These are phyloP conservation scores for Dryococelus australis DNA, from an alignment of 2,888 invertebrate genomes.

Conservation along the genomic window DNA sequence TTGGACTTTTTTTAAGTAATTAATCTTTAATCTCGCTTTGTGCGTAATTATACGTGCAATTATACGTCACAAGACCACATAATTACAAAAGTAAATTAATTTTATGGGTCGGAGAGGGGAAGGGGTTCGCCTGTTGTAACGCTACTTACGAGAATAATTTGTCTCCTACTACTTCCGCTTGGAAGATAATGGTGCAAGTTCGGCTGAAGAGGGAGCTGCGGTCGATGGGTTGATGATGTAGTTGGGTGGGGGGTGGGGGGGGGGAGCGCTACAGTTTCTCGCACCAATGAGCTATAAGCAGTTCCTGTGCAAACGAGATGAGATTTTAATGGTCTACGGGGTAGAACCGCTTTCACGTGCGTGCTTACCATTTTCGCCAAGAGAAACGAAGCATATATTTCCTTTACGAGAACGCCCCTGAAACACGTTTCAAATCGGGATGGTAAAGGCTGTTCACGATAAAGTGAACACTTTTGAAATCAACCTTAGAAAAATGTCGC, in stretches of 20 bases:
- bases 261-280: not conserved
- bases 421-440: too few species aligned
- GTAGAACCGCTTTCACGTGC: not conserved
- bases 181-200: not conserved
- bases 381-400: too few species aligned
- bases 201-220: not conserved
- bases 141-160: conserved; percentile 8
- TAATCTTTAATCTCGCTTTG: not conserved
- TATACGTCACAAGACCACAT: conserved; percentile 7
- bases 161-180: not conserved
- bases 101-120: not conserved
- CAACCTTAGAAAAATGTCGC: too few species aligned
- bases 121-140: not conserved
- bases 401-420: too few species aligned
- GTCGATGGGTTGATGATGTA: too few species aligned
- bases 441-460: too few species aligned
- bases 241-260: too few species aligned
- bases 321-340: not conserved
- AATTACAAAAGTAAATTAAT: conserved; percentile 8
- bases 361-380: not conserved
- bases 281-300: not conserved
- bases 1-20: not conserved
- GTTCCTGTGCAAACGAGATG: not conserved
- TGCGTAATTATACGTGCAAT: not conserved
- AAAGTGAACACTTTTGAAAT: too few species aligned